phyloP scores from a whole-genome alignment of 2,888 invertebrate species.

The Drosophila ustulata region DNA sequence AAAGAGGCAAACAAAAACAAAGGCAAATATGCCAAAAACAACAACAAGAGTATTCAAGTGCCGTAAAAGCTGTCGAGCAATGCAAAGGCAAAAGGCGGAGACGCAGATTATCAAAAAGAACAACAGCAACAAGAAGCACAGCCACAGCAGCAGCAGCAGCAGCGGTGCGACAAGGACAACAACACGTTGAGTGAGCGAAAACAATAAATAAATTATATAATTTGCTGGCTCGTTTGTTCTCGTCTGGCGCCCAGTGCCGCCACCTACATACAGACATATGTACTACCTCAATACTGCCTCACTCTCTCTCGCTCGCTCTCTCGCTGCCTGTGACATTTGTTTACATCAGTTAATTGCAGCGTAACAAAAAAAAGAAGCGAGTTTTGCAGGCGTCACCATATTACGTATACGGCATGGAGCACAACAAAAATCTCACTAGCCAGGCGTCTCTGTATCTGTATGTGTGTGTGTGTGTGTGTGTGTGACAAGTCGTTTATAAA shows the following conservation, averaged over 20 bases:
- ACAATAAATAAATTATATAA: constrained; percentile 64
- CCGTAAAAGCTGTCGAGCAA: constrained; percentile 27
- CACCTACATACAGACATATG: neutral
- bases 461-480: constrained; percentile 23
- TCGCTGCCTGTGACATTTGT: constrained; percentile 26
- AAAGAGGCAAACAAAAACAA: constrained; percentile 2
- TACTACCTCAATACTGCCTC: neutral
- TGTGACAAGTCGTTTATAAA: constrained; percentile 55
- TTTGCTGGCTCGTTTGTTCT: constrained; percentile 41
- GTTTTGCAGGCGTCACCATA: constrained; percentile 28
- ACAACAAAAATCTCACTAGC: neutral
- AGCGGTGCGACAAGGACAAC: neutral
- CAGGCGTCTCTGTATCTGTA: neutral
- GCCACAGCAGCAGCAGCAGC: neutral
- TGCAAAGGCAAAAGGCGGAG: constrained; percentile 32
- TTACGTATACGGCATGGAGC: constrained; percentile 48
- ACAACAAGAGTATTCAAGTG: constrained; percentile 32
- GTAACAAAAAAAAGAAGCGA: constrained; percentile 1
- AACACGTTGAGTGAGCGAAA: constrained; percentile 27
- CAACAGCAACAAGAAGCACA: constrained; percentile 14
- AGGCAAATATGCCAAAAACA: constrained; percentile 11
- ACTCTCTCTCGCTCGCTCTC: neutral
- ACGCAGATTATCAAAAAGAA: constrained; percentile 48
- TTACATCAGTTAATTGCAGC: constrained; percentile 42
- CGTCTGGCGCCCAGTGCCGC: constrained; percentile 17